Percentiles rank a stretch among this genome's conserved stretches.
These are phyloP conservation scores for Callyntrura sp. DNA, from an alignment of 2,888 invertebrate species.

Conservation along the genomic window DNA sequence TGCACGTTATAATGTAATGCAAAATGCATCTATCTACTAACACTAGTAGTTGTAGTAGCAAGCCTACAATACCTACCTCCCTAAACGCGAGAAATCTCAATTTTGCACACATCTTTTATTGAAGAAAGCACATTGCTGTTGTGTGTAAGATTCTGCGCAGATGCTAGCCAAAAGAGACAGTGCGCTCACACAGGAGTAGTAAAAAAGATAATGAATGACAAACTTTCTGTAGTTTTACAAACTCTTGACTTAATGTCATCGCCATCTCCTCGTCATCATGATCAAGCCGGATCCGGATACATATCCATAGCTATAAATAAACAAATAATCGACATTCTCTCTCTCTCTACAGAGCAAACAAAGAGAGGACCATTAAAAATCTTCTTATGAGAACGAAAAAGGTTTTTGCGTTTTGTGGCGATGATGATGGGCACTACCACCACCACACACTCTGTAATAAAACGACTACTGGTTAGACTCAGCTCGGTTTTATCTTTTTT, in stretches of 20 bases:
- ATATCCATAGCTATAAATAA: constrained; percentile 50
- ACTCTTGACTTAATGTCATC: constrained; percentile 56
- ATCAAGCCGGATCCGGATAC: constrained; percentile 76
- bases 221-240: constrained; percentile 39
- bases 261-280: constrained; percentile 72
- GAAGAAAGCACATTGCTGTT: constrained; percentile 27
- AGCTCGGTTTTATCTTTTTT: too few species aligned
- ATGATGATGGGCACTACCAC: too few species aligned
- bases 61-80: constrained; percentile 53
- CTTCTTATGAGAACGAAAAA: constrained; percentile 10
- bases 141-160: too few species aligned
- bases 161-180: not conserved
- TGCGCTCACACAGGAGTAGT: not conserved
- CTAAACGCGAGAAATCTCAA: constrained; percentile 68
- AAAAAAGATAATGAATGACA: not conserved
- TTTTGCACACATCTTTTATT: constrained; percentile 22
- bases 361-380: constrained; percentile 47
- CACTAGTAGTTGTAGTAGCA: not conserved
- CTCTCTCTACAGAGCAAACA: constrained; percentile 51
- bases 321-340: constrained; percentile 41
- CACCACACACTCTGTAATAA: too few species aligned
- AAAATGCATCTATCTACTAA: not conserved
- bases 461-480: not conserved
- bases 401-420: not conserved
- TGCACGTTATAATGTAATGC: not conserved